Conservation (phyloP, 2,888 invertebrate species). For the Orthonychiurus folsomi region DNA sequence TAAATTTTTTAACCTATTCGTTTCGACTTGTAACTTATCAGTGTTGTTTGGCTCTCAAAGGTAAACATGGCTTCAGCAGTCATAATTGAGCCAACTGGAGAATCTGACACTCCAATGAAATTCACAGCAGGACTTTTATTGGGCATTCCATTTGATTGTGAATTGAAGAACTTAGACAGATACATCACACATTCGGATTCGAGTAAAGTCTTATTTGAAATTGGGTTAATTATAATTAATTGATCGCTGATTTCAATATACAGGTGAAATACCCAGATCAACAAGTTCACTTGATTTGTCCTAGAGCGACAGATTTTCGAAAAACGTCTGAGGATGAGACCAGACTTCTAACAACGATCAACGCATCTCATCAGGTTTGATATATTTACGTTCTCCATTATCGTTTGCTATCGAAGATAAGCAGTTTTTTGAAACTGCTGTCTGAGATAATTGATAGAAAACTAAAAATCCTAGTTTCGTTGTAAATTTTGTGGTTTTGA, state of each 20-base stretch:
- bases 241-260: not conserved
- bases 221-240: not conserved
- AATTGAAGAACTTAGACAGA: conserved; percentile 69
- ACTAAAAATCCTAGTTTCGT: not conserved
- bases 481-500: too few relatives aligned
- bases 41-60: conserved; percentile 43
- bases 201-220: conserved; percentile 52
- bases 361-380: conserved; percentile 74
- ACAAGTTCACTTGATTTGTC: conserved; percentile 71
- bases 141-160: conserved; percentile 77
- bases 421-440: too few relatives aligned
- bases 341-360: conserved; percentile 71
- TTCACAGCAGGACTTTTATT: conserved; percentile 87
- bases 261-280: conserved; percentile 73
- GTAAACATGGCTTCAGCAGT: conserved; percentile 70
- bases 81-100: conserved; percentile 74
- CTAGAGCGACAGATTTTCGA: conserved; percentile 66
- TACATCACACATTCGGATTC: conserved; percentile 64
- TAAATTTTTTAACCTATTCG: not conserved
- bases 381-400: not conserved
- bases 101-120: conserved; percentile 71
- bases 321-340: conserved; percentile 43
- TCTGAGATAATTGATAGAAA: conserved; percentile 2
- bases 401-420: too few relatives aligned
- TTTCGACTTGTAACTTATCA: conserved; percentile 4